These are phyloP conservation scores for Sabatieria punctata DNA, from an alignment of 2,888 invertebrate species.

Conservation along the genomic window DNA sequence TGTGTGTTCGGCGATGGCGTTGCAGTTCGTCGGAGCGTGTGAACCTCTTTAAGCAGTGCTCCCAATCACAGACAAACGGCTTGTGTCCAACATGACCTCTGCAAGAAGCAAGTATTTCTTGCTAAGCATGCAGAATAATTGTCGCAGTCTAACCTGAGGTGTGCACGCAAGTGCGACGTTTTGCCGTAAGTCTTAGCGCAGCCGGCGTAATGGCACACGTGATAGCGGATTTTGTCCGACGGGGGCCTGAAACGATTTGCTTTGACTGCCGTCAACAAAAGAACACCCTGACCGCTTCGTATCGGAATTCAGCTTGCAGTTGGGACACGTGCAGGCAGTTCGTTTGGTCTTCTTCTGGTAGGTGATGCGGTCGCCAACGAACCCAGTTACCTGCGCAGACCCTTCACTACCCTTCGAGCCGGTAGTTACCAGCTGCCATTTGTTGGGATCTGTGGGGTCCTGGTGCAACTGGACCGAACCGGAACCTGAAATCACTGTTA, in stretches of 20 bases:
- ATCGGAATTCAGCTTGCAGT: constrained; percentile 45
- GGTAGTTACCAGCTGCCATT: constrained; percentile 49
- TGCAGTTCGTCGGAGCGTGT: constrained; percentile 90
- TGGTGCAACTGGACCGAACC: constrained; percentile 51
- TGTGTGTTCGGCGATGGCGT: constrained; percentile 54
- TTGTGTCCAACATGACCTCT: constrained; percentile 93
- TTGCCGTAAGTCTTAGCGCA: constrained; percentile 70
- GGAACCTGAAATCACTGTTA: constrained; percentile 4
- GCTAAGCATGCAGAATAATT: not conserved
- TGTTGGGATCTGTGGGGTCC: constrained; percentile 57
- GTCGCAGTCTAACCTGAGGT: constrained; percentile 48
- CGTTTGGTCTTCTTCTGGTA: not conserved
- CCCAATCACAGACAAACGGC: constrained; percentile 90
- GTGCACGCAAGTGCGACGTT: constrained; percentile 88
- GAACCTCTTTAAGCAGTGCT: constrained; percentile 89
- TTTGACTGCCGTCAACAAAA: not conserved
- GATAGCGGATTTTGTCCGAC: constrained; percentile 50
- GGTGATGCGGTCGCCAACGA: not conserved
- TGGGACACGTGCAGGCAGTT: constrained; percentile 2
- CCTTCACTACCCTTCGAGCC: too few relatives aligned
- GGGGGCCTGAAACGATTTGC: constrained; percentile 11
- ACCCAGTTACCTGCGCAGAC: not conserved
- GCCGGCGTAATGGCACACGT: constrained; percentile 84
- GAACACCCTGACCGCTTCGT: not conserved
- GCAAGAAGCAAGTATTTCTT: constrained; percentile 30